Conservation (phyloP, 35 echinoderm and acorn worm genomes). For the Chiridota heheva region DNA sequence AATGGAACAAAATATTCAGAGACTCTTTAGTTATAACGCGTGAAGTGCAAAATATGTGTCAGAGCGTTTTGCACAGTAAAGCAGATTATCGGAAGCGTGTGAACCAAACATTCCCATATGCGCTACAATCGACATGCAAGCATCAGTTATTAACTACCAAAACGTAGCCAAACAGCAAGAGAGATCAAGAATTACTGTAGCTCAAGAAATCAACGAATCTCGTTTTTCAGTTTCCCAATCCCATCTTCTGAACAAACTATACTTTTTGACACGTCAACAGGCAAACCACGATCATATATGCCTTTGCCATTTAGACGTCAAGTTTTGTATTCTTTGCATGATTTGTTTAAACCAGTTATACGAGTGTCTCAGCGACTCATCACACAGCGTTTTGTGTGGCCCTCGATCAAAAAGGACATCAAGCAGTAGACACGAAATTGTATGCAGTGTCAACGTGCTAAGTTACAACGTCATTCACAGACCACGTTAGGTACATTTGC, state of each 20-base stretch:
- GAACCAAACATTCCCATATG: too few species aligned
- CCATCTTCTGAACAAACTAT: constrained; percentile 24
- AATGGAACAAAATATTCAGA: too few species aligned
- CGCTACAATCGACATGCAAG: too few species aligned
- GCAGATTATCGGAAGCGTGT: too few species aligned
- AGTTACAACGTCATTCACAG: constrained; percentile 9
- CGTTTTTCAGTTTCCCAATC: too few species aligned
- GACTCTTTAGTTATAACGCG: too few species aligned
- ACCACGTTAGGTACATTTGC: constrained; percentile 2
- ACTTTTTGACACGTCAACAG: constrained; percentile 46
- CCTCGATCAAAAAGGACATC: not conserved
- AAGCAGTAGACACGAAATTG: not conserved
- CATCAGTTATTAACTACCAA: too few species aligned
- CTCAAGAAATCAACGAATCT: too few species aligned
- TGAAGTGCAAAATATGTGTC: too few species aligned
- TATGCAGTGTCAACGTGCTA: constrained; percentile 6
- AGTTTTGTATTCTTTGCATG: constrained; percentile 53
- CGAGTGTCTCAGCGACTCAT: not conserved
- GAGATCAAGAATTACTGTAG: too few species aligned
- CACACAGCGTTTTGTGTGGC: constrained; percentile 24
- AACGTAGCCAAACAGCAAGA: too few species aligned
- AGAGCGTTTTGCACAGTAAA: too few species aligned
- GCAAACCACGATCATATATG: constrained; percentile 41
- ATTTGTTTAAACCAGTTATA: constrained; percentile 59
- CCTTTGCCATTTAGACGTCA: not conserved